A percentile compares a stretch with the other conserved stretches of the same genome.
Evolutionary conservation across 2,113 vertebrate species (phyloP).

Genomic region (Colistium nudipinnis): DNA sequence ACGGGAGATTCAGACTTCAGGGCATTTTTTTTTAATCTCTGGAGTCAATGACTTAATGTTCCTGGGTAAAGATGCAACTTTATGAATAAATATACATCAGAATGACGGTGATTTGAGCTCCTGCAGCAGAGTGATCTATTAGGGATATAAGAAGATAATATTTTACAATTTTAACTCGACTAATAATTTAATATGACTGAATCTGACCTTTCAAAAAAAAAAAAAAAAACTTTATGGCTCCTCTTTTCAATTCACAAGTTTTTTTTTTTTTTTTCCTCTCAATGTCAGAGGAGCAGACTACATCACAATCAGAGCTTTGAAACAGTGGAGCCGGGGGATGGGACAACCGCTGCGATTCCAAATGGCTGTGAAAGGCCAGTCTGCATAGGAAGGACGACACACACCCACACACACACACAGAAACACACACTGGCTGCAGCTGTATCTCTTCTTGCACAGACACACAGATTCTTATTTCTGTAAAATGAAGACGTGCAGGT

Average conservation of each 20-base stretch:
- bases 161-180: not conserved
- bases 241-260: not conserved
- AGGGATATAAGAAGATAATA: not conserved
- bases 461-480: conserved; percentile 49
- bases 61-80: not conserved
- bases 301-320: not conserved
- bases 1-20: conserved; percentile 1
- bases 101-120: not conserved
- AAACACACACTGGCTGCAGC: not conserved
- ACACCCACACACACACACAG: conserved; percentile 16
- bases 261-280: no score
- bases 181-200: not conserved
- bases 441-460: not conserved
- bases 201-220: conserved; percentile 35
- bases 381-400: conserved; percentile 37
- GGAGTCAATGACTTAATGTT: no score
- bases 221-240: not conserved
- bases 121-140: not conserved
- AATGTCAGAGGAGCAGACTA: not conserved
- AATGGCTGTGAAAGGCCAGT: conserved; percentile 43
- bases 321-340: conserved; percentile 5
- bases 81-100: not conserved
- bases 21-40: not conserved
- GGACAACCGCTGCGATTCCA: conserved; percentile 5
- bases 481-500: conserved; percentile 48